Base-by-base conservation (phyloP, 2,113 vertebrate genomes). In the Esox niger region DNA sequence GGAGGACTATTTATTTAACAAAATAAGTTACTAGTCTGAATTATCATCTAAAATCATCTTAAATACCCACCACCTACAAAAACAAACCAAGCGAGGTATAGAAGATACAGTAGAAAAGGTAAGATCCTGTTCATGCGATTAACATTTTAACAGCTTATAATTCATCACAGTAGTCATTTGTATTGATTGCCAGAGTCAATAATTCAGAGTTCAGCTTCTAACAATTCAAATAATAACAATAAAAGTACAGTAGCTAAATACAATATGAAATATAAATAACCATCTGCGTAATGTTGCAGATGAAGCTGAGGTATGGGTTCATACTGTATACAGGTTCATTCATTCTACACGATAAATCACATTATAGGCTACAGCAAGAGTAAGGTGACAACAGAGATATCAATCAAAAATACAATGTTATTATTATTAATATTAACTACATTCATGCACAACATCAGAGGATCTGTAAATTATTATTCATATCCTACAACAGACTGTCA, bases 1-100 rank as follows among this genome's bases (percentile, higher is more conserved):
- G 26, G 6, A 15, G 7, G 6, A 30, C 27, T 55, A 33, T 55
- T 55, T 66, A 52, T 66, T 25, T 32, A 26, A 25, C 49, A 66
- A 66, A 66, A 64, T 64, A 64, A 31, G 25, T 64, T 64, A 49
- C n/a, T 32, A 10, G 57, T 31, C 15, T 13, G 20, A 20, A 29
- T 47, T 38, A 31, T 30, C 43, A 31, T 46, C 11, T 20, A 35
- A 23, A 62, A 62, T 20, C 20, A 29, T 10, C 10, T 58, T 21
- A 62, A 31, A 43, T n/a, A 17, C 29, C 27, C 26, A 52, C 4
- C 62, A 43, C 43, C 43, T 49, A 31, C 46, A 49, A n/a, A 11
- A 29, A 7, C 26, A 21, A 23, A 30, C n/a, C 23, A 15, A 66
- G 47, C 33, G 64, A 66, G 49, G 27, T 66, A 32, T 17, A 54